phyloP scores from a whole-genome alignment of 2,113 vertebrate genomes.

The Bolborhynchus lineola region DNA sequence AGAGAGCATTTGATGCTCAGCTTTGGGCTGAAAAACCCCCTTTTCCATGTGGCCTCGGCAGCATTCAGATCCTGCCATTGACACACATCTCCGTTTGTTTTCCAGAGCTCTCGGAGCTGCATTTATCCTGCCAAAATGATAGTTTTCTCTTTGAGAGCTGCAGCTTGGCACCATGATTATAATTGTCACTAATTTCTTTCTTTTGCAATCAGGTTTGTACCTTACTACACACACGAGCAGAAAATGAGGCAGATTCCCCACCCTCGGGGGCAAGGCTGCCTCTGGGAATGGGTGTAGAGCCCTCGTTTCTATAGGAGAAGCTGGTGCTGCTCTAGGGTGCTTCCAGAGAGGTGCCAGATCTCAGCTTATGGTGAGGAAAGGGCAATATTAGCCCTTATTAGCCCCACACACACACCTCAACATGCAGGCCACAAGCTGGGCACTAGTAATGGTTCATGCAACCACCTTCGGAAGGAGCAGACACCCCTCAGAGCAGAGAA shows the following conservation, averaged over 20 bases:
- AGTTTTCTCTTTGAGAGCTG: not conserved
- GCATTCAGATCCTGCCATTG: accelerated
- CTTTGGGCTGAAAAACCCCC: not conserved
- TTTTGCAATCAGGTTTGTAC: slow-evolving; percentile 3
- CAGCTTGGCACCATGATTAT: not conserved
- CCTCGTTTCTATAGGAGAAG: not conserved
- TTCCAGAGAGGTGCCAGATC: not conserved
- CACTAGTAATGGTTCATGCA: accelerated
- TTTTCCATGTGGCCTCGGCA: not conserved
- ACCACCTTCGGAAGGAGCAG: not conserved
- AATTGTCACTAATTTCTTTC: slow-evolving; percentile 56
- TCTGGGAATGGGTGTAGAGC: accelerated
- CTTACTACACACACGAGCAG: not conserved
- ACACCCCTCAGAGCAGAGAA: not conserved
- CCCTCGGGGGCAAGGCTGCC: not conserved
- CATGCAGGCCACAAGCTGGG: accelerated
- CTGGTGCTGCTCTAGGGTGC: accelerated
- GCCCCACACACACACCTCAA: not conserved
- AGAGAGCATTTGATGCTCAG: not conserved
- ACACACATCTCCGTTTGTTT: not conserved
- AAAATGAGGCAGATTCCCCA: not conserved
- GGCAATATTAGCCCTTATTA: not conserved
- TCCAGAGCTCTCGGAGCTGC: not conserved
- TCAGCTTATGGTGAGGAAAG: accelerated
- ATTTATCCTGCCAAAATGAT: slow-evolving; percentile 7